Conservation (phyloP, 2,888 invertebrate species). For the Beris morrisii region DNA sequence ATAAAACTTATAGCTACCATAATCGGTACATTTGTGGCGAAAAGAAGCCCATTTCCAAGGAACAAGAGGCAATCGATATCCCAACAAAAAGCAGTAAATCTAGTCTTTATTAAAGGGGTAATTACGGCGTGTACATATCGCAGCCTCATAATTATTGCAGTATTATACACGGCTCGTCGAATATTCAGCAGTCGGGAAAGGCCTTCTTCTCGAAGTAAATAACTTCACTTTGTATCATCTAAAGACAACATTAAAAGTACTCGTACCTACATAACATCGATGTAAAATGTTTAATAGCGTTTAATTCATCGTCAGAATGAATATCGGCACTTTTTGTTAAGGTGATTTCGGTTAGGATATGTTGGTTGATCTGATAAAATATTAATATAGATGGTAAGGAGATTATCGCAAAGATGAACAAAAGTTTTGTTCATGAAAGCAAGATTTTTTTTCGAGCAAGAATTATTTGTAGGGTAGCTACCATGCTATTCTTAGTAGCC, state of each 20-base stretch:
- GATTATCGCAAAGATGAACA: too few relatives aligned
- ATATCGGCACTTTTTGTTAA: conserved; percentile 26
- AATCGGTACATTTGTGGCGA: too few relatives aligned
- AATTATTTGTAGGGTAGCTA: too few relatives aligned
- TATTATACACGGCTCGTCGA: conserved; percentile 2
- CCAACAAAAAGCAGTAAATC: conserved; percentile 35
- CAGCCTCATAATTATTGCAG: conserved; percentile 36
- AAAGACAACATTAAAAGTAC: conserved; percentile 22
- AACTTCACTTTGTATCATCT: conserved; percentile 26
- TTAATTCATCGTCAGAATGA: conserved; percentile 23
- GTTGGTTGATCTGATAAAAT: too few relatives aligned
- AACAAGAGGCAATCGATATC: conserved; percentile 12
- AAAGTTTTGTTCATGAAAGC: too few relatives aligned
- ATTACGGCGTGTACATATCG: conserved; percentile 34
- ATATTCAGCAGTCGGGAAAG: conserved; percentile 11
- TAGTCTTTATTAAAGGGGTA: conserved; percentile 33
- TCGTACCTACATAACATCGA: conserved; percentile 5
- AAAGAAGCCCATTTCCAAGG: too few relatives aligned
- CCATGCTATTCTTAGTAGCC: too few relatives aligned
- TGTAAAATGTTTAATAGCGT: conserved; percentile 29
- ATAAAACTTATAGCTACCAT: too few relatives aligned
- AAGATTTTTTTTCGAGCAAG: too few relatives aligned
- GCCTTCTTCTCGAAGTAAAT: conserved; percentile 20
- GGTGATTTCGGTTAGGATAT: too few relatives aligned
- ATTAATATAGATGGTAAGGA: too few relatives aligned